Evolutionary conservation across 2,888 invertebrate species (phyloP).

Genomic region (Eutolmus rufibarbis): DNA sequence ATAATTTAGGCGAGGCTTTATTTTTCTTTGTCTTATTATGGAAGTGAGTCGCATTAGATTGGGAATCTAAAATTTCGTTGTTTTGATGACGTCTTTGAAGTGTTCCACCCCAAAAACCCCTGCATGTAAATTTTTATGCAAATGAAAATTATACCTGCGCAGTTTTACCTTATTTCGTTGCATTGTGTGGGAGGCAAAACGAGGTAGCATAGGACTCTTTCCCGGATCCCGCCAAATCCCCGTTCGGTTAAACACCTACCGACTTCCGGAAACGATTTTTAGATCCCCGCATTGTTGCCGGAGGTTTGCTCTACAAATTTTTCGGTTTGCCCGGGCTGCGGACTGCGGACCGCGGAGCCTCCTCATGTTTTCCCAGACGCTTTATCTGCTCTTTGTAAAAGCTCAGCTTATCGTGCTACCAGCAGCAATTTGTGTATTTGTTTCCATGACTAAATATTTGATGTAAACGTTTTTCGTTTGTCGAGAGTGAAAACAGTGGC

Average conservation of each 20-base stretch:
- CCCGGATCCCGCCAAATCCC: background rate
- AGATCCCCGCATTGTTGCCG: background rate
- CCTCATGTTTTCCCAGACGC: conserved; percentile 1
- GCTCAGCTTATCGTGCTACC: background rate
- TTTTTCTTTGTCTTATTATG: too few species aligned
- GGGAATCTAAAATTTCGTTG: too few species aligned
- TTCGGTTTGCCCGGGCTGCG: background rate
- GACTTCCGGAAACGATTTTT: background rate
- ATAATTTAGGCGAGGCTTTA: too few species aligned
- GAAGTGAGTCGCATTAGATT: too few species aligned
- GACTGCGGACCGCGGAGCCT: background rate
- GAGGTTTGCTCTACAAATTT: background rate
- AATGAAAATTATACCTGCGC: background rate
- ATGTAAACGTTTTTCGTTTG: conserved; percentile 17
- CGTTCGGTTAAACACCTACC: background rate
- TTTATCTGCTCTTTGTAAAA: background rate
- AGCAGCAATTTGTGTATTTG: conserved; percentile 37
- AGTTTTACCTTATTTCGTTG: background rate
- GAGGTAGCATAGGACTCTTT: background rate
- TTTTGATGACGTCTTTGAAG: too few species aligned
- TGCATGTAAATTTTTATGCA: background rate
- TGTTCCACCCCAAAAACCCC: too few species aligned
- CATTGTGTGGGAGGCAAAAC: background rate
- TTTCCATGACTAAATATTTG: conserved; percentile 46
- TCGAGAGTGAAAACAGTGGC: background rate